Evolutionary conservation across 1,140 invertebrate species (phyloP).

Genomic region (Subanguina moxae): DNA sequence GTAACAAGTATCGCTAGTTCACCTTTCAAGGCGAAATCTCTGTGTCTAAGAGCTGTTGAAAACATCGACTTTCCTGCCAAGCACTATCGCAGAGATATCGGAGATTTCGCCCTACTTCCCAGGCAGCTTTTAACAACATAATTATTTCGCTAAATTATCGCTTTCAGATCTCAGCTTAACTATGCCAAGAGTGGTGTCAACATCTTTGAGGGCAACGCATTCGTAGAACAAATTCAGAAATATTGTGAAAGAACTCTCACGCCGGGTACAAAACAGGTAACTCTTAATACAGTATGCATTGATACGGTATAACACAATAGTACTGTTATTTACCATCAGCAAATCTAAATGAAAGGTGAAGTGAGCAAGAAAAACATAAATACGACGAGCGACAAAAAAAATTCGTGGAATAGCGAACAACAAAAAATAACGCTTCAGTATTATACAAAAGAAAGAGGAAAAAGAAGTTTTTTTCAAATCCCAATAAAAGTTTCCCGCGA

Average conservation of each 20-base stretch:
- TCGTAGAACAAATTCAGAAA: slow-evolving; percentile 76
- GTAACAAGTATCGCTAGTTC: slow-evolving; percentile 70
- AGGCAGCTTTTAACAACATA: background rate
- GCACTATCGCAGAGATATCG: slow-evolving; percentile 84
- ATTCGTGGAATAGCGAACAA: too few species aligned
- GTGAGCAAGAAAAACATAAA: too few species aligned
- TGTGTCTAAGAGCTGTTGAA: slow-evolving; percentile 65
- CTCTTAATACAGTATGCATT: slow-evolving; percentile 5
- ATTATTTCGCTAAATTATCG: too few species aligned
- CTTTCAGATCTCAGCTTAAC: slow-evolving; percentile 67
- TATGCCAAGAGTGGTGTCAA: slow-evolving; percentile 89
- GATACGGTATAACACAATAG: too few species aligned
- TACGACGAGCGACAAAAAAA: too few species aligned
- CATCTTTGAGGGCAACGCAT: slow-evolving; percentile 79
- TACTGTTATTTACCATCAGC: too few species aligned
- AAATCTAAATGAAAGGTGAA: too few species aligned
- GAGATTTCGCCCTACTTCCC: slow-evolving; percentile 61
- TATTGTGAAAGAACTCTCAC: slow-evolving; percentile 65
- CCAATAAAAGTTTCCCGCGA: too few species aligned
- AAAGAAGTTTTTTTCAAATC: too few species aligned
- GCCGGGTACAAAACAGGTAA: slow-evolving; percentile 45
- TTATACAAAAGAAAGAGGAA: too few species aligned
- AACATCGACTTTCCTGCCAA: slow-evolving; percentile 75
- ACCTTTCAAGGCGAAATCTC: slow-evolving; percentile 68
- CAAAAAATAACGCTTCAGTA: too few species aligned